Conservation (phyloP, 2,888 invertebrate genomes). For the Tolmerus cingulatus region DNA sequence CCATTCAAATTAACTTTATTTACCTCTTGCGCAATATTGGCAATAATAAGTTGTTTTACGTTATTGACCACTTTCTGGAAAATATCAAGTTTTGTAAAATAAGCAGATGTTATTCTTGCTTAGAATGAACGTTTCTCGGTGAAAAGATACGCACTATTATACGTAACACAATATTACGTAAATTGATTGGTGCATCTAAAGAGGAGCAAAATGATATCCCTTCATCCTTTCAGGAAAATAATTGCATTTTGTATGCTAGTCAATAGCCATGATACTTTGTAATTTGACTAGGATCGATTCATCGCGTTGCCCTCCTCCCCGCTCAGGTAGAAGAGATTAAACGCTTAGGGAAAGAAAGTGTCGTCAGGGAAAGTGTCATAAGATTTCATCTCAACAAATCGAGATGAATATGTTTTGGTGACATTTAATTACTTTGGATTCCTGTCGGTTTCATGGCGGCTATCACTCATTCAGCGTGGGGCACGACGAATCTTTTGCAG, state of each 20-base stretch:
- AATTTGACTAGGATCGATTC: neutral
- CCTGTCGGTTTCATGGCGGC: neutral
- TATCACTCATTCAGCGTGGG: neutral
- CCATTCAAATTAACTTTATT: neutral
- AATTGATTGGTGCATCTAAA: neutral
- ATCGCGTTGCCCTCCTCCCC: neutral
- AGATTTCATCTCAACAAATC: neutral
- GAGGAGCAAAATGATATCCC: neutral
- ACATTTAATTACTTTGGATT: neutral
- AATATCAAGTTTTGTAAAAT: neutral
- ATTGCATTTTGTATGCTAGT: too few species aligned
- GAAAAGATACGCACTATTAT: neutral
- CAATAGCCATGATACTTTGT: neutral
- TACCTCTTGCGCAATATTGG: neutral
- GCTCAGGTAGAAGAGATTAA: neutral
- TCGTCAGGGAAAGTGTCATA: neutral
- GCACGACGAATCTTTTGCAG: neutral
- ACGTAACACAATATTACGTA: neutral
- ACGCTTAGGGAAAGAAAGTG: neutral
- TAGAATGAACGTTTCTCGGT: neutral
- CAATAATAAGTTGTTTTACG: neutral
- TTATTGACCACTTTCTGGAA: neutral
- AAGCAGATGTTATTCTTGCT: neutral
- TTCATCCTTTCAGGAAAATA: neutral
- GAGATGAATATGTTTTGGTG: neutral